Evolutionary conservation across 2,797 vertebrate genomes (phyloP), one percentile per base, ranked within the genome.

Genomic region (Philypnodon macrostomus): DNA sequence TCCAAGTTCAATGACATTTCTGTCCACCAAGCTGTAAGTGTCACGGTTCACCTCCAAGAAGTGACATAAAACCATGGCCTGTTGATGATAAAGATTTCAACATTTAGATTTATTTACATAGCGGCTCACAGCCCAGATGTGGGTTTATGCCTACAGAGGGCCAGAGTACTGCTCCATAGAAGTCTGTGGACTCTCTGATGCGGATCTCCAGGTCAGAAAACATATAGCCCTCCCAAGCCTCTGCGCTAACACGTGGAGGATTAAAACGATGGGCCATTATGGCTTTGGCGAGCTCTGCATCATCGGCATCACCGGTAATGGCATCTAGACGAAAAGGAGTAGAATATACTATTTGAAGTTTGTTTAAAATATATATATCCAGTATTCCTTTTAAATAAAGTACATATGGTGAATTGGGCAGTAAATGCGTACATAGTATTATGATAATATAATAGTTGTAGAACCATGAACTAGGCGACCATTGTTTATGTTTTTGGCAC

Each of bases 1-100:
- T 65, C 96, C 96, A 53, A 99, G 88, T 88, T 99, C 96, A 74
- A 99, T 96, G 57, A 99, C 88, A 33, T 92, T 92, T 88, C 92
- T 95, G 70, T 97, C 93, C 58, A 53, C 55, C 69, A 98, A 79
- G 79, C 87, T 87, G 73, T 88, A 91, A 29, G 88, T 73, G 32
- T 93, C 91, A 61, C 60, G 77, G 66, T 96, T 91, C 27, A 76
- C 87, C 85, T 99, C 96, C 72, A 99, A 85, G 87, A 95, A 97
- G 72, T 98, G 87, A 74, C 94, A 96, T 45, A 98, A 73, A 73
- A 98, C 94, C 67, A 95, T 90, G 19, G 95, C 96, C 96, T 98
- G 71, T 48, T 12, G 30, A 35, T 34, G 50, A 17, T 5, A 14
- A 18, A 45, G 5, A 39, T 10, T 10, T 41, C 13, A 29, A 7